A percentile compares a stretch with the other conserved stretches of the same genome.
phyloP scores from a whole-genome alignment of 1,140 invertebrate genomes.

The Watersipora subatra region DNA sequence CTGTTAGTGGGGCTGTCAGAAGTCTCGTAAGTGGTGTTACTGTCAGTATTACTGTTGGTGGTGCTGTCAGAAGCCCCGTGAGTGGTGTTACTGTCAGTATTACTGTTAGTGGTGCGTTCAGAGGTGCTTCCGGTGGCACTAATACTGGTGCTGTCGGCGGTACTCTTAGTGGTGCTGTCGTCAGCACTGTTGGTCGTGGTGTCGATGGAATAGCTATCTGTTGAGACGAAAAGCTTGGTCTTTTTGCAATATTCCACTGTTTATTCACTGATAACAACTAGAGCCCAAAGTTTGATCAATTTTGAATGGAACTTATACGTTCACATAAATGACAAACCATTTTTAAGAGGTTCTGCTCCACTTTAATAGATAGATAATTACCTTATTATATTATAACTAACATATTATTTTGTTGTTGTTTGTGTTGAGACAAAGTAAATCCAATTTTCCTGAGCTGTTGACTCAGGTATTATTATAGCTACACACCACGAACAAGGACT shows the following conservation, averaged over 20 bases:
- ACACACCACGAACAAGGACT: slow-evolving; percentile 77
- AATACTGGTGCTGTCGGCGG: neutral
- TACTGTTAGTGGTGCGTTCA: neutral
- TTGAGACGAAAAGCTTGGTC: neutral
- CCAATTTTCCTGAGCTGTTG: slow-evolving; percentile 3
- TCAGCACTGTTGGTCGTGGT: too few species aligned
- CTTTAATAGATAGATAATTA: neutral
- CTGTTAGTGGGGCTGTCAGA: too few species aligned
- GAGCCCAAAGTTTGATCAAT: neutral
- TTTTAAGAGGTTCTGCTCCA: neutral
- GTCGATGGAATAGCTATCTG: neutral
- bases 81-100: too few species aligned
- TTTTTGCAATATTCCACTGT: neutral
- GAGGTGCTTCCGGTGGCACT: neutral
- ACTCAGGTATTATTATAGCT: slow-evolving; percentile 72
- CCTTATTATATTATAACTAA: neutral
- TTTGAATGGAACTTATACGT: neutral
- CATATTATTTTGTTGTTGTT: neutral
- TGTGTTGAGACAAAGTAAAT: neutral
- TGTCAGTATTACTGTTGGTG: too few species aligned
- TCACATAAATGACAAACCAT: neutral
- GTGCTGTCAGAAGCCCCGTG: too few species aligned
- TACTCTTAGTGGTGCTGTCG: neutral
- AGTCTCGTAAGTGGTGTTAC: too few species aligned
- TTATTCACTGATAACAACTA: too few species aligned